Percentiles rank a stretch among this genome's conserved stretches.
Conservation (phyloP, 2,888 invertebrate species). For the Dolichomitus sp. region DNA sequence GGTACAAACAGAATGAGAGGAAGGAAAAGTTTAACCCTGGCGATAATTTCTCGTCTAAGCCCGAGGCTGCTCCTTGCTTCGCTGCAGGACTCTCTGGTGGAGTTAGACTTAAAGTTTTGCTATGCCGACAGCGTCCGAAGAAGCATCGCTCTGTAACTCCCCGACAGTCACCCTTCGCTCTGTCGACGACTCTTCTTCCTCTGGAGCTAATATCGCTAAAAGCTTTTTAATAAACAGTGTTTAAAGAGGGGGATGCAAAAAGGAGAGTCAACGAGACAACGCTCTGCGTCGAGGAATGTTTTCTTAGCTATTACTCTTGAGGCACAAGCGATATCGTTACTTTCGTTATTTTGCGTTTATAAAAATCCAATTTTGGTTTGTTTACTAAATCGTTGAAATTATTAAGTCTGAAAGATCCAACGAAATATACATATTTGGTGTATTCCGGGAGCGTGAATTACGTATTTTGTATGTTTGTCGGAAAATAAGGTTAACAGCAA, state of each 20-base stretch:
- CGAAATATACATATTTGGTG: neutral
- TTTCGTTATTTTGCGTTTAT: neutral
- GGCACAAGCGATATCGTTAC: neutral
- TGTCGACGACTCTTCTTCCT: slow-evolving; percentile 31
- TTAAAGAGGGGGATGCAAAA: slow-evolving; percentile 29
- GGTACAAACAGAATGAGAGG: slow-evolving; percentile 1
- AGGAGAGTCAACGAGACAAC: slow-evolving; percentile 5
- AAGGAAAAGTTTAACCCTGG: slow-evolving; percentile 41
- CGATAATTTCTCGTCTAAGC: slow-evolving; percentile 34
- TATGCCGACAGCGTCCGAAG: slow-evolving; percentile 3
- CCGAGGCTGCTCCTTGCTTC: neutral
- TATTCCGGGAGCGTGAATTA: neutral
- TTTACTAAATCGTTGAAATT: neutral
- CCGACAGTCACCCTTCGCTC: slow-evolving; percentile 14
- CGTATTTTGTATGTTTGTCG: neutral
- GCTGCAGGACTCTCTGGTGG: neutral
- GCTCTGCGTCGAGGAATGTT: neutral
- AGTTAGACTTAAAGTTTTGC: neutral
- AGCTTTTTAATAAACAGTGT: slow-evolving; percentile 80
- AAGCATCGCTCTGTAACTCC: slow-evolving; percentile 4
- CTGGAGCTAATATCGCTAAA: slow-evolving; percentile 77
- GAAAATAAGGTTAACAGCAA: neutral
- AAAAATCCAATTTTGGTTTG: neutral
- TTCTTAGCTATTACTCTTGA: neutral
- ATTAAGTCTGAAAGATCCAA: neutral